Percentiles rank a stretch among this genome's conserved stretches.
These are phyloP conservation scores for Corapipo altera DNA, from an alignment of 2,113 vertebrate genomes.

Conservation along the genomic window DNA sequence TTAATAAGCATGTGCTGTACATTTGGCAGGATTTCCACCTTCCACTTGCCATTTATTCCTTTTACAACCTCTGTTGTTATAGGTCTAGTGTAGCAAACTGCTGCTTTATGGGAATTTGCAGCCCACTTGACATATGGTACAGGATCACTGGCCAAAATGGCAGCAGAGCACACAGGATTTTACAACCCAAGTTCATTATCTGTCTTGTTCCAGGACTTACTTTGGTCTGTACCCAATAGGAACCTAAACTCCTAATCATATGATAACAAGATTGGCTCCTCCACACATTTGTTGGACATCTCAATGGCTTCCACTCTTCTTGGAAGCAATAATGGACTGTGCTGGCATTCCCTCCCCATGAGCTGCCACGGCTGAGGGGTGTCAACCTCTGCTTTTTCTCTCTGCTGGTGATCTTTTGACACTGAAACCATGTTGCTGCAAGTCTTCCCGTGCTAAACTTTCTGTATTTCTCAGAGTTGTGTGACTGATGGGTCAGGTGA, in stretches of 20 bases:
- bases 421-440: not conserved
- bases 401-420: not conserved
- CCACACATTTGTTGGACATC: not conserved
- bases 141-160: conserved; percentile 59
- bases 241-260: not conserved
- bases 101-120: conserved; percentile 65
- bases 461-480: not conserved
- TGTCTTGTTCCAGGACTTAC: conserved; percentile 31
- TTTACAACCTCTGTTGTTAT: conserved; percentile 55
- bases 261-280: conserved; percentile 12
- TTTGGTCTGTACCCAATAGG: conserved; percentile 20
- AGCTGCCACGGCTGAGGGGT: not conserved
- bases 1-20: conserved; percentile 56
- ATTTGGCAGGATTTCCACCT: conserved; percentile 41
- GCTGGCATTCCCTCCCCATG: not conserved
- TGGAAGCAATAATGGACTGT: not conserved
- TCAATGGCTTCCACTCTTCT: not conserved
- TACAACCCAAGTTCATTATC: conserved; percentile 38
- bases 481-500: not conserved
- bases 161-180: conserved; percentile 17
- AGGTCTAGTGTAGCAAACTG: conserved; percentile 48
- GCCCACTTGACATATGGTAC: conserved; percentile 67
- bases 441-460: not conserved
- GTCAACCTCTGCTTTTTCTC: not conserved
- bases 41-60: conserved; percentile 61